Base-by-base conservation (phyloP, 2,113 vertebrate genomes). In the Tachysurus vachellii region DNA sequence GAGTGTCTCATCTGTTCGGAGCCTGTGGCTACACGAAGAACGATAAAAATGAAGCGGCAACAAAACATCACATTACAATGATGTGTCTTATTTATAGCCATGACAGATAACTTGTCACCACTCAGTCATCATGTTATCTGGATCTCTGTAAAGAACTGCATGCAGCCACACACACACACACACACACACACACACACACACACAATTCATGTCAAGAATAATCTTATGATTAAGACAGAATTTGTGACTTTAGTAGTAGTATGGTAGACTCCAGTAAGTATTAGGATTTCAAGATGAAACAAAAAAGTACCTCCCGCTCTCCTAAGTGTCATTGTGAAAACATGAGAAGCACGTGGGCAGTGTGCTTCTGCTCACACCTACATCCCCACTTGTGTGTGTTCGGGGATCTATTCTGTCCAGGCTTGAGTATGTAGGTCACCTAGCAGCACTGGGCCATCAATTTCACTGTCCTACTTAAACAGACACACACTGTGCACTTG, bases 391-490 rank as follows among this genome's bases (percentile, higher is more conserved):
- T 83, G 82, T 77, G 85, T 81, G 88, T 90, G 86, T 87, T 86
- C 81, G 86, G 86, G 88, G 89, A 85, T 90, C 90, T 89, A 88
- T 91, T 92, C 85, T 91, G 91, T 90, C 91, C 91, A 85, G 57
- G 83, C 85, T 85, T 85, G 87, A 81, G 87, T 92, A 93, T 91
- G 90, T 92, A 93, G 92, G 92, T 91, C 92, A 93, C 91, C 91
- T 85, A 90, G 87, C 91, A 91, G 91, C 88, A 88, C 88, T 88
- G 90, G 91, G 88, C 89, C 91, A 93, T 93, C 91, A 92, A 92
- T 93, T 92, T 90, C 84, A 87, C 88, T 92, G 92, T 90, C 92
- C 91, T 93, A 92, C 87, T 93, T 92, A 93, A 91, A 90, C 81
- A 91, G 89, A 91, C 84, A 88, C 87, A 89, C 86, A 91, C 86